phyloP scores from a whole-genome alignment of 2,888 invertebrate species.

The Cylloceria caligata region DNA sequence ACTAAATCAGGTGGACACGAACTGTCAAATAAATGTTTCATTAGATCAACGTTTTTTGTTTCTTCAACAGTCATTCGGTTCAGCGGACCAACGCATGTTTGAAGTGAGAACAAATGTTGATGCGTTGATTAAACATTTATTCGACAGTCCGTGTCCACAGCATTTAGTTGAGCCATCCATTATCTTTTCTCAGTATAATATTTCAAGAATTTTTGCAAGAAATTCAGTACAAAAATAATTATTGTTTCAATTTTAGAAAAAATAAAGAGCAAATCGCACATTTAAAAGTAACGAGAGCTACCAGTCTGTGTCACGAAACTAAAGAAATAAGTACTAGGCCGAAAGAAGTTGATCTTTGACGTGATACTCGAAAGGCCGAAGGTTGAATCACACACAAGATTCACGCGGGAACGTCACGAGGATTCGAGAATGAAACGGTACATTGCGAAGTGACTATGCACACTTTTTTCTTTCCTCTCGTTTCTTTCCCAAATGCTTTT shows the following conservation, averaged over 20 bases:
- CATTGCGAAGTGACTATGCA: slow-evolving; percentile 76
- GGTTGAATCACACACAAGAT: background rate
- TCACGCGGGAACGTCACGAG: slow-evolving; percentile 46
- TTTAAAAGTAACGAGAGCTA: background rate
- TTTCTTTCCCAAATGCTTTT: slow-evolving; percentile 82
- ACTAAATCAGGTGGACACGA: too few species aligned
- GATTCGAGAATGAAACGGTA: slow-evolving; percentile 75
- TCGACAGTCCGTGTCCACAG: too few species aligned
- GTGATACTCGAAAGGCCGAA: slow-evolving; percentile 14
- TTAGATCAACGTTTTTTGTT: too few species aligned
- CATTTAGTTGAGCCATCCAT: too few species aligned
- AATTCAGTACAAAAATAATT: too few species aligned
- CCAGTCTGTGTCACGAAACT: background rate
- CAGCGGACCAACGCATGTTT: too few species aligned
- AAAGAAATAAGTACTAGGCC: background rate
- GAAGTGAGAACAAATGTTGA: too few species aligned
- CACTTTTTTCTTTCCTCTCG: slow-evolving; percentile 57
- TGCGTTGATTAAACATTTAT: too few species aligned
- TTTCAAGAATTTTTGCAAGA: too few species aligned
- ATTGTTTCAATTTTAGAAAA: background rate
- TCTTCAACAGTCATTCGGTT: too few species aligned
- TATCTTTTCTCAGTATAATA: too few species aligned
- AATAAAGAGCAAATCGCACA: background rate
- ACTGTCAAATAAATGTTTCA: too few species aligned
- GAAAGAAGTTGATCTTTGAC: slow-evolving; percentile 28